These are phyloP conservation scores for Drosophila niveifrons DNA, from an alignment of 2,888 invertebrate species.

Conservation along the genomic window DNA sequence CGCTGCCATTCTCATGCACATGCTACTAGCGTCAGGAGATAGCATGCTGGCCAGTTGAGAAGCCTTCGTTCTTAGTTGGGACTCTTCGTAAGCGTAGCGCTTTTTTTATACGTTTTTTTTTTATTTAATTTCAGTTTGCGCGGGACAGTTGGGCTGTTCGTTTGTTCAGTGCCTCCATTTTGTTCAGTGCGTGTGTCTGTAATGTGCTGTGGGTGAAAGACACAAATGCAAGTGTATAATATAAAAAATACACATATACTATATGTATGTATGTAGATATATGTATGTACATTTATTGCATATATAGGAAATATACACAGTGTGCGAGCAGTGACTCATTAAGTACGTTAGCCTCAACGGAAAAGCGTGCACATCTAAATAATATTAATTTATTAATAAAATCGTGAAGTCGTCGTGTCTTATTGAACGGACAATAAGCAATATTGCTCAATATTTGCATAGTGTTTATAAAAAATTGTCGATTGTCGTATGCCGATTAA, in stretches of 20 bases:
- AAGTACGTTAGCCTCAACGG: slow-evolving; percentile 75
- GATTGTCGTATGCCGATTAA: slow-evolving; percentile 41
- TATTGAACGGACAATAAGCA: background rate
- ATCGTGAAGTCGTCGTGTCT: background rate
- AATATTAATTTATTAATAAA: background rate
- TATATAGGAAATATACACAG: slow-evolving; percentile 17
- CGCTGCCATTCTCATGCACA: background rate
- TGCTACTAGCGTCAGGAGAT: slow-evolving; percentile 50
- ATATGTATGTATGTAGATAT: slow-evolving; percentile 12
- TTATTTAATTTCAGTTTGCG: slow-evolving; percentile 51
- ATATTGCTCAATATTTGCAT: background rate
- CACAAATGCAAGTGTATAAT: slow-evolving; percentile 46
- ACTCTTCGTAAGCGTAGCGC: slow-evolving; percentile 45
- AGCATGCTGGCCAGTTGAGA: slow-evolving; percentile 41
- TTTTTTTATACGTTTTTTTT: slow-evolving; percentile 42
- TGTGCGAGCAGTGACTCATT: slow-evolving; percentile 62
- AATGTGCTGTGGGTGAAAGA: slow-evolving; percentile 37
- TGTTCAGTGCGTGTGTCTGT: slow-evolving; percentile 43
- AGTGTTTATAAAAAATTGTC: slow-evolving; percentile 8
- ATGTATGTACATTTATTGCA: background rate
- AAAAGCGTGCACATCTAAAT: slow-evolving; percentile 34
- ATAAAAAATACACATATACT: slow-evolving; percentile 20
- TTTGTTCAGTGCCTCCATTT: slow-evolving; percentile 68
- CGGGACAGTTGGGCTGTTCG: slow-evolving; percentile 70
- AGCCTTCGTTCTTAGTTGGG: slow-evolving; percentile 20